Evolutionary conservation across 92 coral and sea anemone species (phyloP), one percentile per base, ranked within the genome.

Genomic region (Ricordea florida): DNA sequence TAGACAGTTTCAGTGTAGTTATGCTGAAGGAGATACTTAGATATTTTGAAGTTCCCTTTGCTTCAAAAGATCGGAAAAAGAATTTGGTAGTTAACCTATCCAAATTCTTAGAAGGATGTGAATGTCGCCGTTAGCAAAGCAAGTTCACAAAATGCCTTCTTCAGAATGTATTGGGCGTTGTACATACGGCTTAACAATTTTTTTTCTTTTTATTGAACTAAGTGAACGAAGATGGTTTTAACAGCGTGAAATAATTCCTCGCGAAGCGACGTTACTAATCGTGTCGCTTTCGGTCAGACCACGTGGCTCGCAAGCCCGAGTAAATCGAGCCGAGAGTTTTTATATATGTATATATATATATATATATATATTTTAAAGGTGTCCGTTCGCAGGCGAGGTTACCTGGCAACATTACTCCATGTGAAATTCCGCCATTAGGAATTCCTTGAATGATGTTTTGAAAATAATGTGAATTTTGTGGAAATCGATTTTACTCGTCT

Each of bases 21-120:
- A 76, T 64, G 75, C 84, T 78, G 32, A 78, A 78, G 60, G 60
- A 66, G 23, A 55, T 66, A 17, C 37, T 65, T 17, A 66, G 33
- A 48, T 55, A 77, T 56, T 77, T 77, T 77, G 75, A 77, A 3
- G 17, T 77, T 53, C 53, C 65, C 46, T 49, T 77, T 41, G 41
- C 26, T 37, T 77, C 84, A 20, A 26, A 29, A 53, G 84, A 77
- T 52, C 51, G 49, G 50, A 78, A 78, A 52, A 59, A 49, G 47
- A 47, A 69, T 51, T 32, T 68, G 49, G 60, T 68, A 21, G 27
- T 14, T 15, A 35, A 37, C 49, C 66, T 59, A 17, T 38, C 69
- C 57, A 10, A 38, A 34, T 74, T 74, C 38, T 43, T 60, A 13
- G 62, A 60, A 49, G 66, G 29, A 16, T 75, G 73, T 61, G 58